Evolutionary conservation across 2,888 invertebrate genomes (phyloP).

Genomic region (Eristalinus sepulchralis): DNA sequence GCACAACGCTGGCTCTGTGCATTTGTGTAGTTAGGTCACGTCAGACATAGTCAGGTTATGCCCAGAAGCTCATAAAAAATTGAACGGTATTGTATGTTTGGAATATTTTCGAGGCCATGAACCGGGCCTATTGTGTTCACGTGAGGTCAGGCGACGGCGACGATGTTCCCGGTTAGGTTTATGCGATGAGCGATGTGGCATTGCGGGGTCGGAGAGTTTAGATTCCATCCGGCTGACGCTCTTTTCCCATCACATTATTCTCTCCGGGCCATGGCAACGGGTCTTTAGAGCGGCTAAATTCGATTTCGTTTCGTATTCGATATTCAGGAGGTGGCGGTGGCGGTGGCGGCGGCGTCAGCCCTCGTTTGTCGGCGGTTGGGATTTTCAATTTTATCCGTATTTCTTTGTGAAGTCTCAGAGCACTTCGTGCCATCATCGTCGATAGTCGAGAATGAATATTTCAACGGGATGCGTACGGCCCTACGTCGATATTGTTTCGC

Average conservation of each 20-base stretch:
- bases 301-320: conserved; percentile 28
- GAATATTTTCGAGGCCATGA: conserved; percentile 13
- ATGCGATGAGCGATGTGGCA: conserved; percentile 44
- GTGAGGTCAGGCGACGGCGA: neutral
- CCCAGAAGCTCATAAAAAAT: conserved; percentile 58
- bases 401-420: neutral
- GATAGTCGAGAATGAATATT: conserved; percentile 44
- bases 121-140: conserved; percentile 8
- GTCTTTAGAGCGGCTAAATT: conserved; percentile 27
- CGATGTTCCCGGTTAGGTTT: conserved; percentile 5
- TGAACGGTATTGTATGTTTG: conserved; percentile 44
- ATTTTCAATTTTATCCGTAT: neutral
- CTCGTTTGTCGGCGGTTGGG: neutral
- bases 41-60: conserved; percentile 49
- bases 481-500: conserved; percentile 62
- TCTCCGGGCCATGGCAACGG: neutral
- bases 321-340: conserved; percentile 23
- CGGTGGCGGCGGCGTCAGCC: neutral
- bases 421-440: neutral
- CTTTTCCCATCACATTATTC: conserved; percentile 21
- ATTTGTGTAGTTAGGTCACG: conserved; percentile 62
- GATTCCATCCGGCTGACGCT: conserved; percentile 34
- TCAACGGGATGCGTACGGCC: conserved; percentile 49
- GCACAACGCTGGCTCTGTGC: conserved; percentile 5
- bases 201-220: conserved; percentile 30